Percentiles rank a stretch among this genome's conserved stretches.
Evolutionary conservation across 2,888 invertebrate species (phyloP).

Genomic region (Germaria angustata): DNA sequence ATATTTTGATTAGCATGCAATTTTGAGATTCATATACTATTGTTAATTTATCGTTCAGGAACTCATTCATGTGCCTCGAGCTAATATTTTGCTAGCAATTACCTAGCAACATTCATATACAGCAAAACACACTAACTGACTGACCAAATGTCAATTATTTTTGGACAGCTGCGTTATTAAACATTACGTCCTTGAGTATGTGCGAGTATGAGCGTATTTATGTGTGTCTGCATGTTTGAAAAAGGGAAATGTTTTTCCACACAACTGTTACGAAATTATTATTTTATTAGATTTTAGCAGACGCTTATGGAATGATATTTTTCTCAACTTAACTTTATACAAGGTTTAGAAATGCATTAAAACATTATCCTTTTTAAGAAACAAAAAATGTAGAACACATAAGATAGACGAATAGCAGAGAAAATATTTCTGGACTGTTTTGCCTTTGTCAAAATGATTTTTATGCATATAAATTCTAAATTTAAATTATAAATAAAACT

Average conservation of each 20-base stretch:
- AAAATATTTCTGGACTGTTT: no score
- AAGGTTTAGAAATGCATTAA: no score
- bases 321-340: no score
- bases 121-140: not conserved
- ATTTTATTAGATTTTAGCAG: not conserved
- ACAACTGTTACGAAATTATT: slow-evolving; percentile 31
- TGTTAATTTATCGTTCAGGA: not conserved
- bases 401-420: no score
- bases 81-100: slow-evolving; percentile 14
- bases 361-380: no score
- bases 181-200: not conserved
- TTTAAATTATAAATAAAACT: no score
- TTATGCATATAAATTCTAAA: no score
- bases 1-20: slow-evolving; percentile 63
- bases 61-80: not conserved
- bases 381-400: no score
- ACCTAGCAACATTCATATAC: not conserved
- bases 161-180: slow-evolving; percentile 44
- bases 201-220: no score
- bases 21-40: slow-evolving; percentile 41
- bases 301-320: no score
- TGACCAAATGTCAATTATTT: slow-evolving; percentile 40
- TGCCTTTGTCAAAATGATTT: no score
- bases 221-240: not conserved
- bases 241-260: not conserved